phyloP scores from a whole-genome alignment of 2,888 invertebrate species.

The Fabriciana adippe region DNA sequence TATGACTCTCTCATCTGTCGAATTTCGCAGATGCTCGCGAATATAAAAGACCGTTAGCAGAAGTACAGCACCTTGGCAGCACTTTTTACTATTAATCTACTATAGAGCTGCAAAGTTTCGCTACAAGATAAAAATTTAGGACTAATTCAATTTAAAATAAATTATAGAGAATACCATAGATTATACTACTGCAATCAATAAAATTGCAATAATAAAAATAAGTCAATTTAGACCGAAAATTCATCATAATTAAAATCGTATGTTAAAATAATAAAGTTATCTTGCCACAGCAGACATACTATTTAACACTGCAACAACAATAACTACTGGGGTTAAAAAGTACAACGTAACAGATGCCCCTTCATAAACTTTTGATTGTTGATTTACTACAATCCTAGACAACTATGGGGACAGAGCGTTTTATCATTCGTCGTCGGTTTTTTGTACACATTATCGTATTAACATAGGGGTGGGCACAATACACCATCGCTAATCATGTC shows the following conservation, averaged over 20 bases:
- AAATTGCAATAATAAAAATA: too few species aligned
- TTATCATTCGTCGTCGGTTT: conserved; percentile 37
- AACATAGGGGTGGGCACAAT: conserved; percentile 36
- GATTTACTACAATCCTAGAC: conserved; percentile 35
- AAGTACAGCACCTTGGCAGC: conserved; percentile 7
- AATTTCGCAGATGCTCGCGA: conserved; percentile 45
- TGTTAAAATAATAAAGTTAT: conserved; percentile 10
- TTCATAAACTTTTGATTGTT: conserved; percentile 36
- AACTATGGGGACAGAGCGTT: conserved; percentile 29
- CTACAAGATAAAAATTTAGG: too few species aligned
- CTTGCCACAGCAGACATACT: conserved; percentile 8
- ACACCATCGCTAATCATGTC: conserved; percentile 35
- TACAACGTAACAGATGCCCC: conserved; percentile 37
- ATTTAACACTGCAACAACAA: conserved; percentile 13
- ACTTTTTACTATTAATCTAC: neutral
- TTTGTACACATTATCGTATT: conserved; percentile 33
- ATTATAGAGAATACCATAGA: too few species aligned
- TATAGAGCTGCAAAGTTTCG: neutral
- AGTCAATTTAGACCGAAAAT: neutral
- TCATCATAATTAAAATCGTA: neutral
- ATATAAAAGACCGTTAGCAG: conserved; percentile 59
- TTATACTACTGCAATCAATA: too few species aligned
- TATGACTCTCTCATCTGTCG: conserved; percentile 61
- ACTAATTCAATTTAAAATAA: too few species aligned
- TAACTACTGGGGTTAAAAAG: conserved; percentile 33